Percentiles rank a stretch among this genome's conserved stretches.
Evolutionary conservation across 2,888 invertebrate genomes (phyloP).

Genomic region (Tenthredo mesomela): DNA sequence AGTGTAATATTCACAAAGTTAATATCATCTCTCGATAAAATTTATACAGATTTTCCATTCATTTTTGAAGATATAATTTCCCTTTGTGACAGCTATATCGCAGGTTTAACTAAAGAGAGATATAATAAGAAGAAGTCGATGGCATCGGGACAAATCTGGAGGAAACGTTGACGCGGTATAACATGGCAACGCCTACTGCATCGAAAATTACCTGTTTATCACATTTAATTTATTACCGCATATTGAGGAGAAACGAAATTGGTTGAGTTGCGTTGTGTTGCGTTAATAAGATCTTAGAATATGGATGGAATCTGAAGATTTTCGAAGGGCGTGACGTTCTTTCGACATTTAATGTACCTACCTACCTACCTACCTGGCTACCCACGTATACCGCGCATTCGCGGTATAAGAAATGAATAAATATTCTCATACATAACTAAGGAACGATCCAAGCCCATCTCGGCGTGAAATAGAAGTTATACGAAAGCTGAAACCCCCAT

Average conservation of each 20-base stretch:
- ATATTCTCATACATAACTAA: slow-evolving; percentile 12
- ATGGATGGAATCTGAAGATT: not conserved
- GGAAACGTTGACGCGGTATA: not conserved
- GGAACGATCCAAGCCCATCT: not conserved
- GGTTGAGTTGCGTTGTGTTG: not conserved
- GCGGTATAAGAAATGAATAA: not conserved
- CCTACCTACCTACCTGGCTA: not conserved
- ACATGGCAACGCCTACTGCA: not conserved
- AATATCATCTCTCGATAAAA: not conserved
- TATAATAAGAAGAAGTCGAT: not conserved
- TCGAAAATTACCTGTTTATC: not conserved
- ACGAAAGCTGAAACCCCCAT: not conserved
- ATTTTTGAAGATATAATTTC: not conserved
- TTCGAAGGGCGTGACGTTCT: not conserved
- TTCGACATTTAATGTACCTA: slow-evolving; percentile 1
- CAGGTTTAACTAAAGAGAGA: not conserved
- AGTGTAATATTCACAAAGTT: not conserved
- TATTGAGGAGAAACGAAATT: not conserved
- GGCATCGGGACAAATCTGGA: not conserved
- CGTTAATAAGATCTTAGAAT: not conserved
- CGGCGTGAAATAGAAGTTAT: slow-evolving; percentile 34
- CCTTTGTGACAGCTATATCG: not conserved
- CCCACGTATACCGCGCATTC: not conserved
- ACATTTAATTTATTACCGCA: slow-evolving; percentile 4
- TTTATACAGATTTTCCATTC: not conserved